These are phyloP conservation scores for Vanacampus margaritifer DNA, from an alignment of 2,113 vertebrate species.

Conservation along the genomic window DNA sequence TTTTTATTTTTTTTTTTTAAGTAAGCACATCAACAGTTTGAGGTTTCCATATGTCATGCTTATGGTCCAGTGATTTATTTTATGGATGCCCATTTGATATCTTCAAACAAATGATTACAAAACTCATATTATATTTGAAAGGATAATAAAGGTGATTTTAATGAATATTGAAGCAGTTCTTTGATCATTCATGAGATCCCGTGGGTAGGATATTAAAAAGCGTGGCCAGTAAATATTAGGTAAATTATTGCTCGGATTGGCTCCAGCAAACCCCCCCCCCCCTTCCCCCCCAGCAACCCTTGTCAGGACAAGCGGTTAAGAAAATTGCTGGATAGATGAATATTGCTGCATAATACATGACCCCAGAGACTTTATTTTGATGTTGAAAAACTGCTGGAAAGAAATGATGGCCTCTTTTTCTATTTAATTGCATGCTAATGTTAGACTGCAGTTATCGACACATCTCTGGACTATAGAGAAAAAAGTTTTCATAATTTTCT, in stretches of 20 bases:
- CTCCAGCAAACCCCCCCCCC: too few relatives aligned
- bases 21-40: background rate
- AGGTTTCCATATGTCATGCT: background rate
- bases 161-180: conserved; percentile 52
- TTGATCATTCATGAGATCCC: conserved; percentile 7
- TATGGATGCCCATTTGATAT: background rate
- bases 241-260: too few relatives aligned
- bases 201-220: conserved; percentile 44
- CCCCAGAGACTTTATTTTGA: background rate
- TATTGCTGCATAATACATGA: conserved; percentile 52
- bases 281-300: too few relatives aligned
- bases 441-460: too few relatives aligned
- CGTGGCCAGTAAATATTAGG: conserved; percentile 23
- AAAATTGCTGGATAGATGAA: too few relatives aligned
- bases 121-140: conserved; percentile 4
- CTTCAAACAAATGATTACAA: background rate
- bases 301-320: too few relatives aligned
- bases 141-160: conserved; percentile 21
- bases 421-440: background rate
- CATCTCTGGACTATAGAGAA: too few relatives aligned
- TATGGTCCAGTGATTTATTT: background rate
- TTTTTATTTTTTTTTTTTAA: background rate
- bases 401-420: background rate
- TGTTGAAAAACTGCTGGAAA: background rate
- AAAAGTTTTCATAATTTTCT: too few relatives aligned